phyloP scores from a whole-genome alignment of 2,113 vertebrate genomes.

The Cyphomyrus discorhynchus region DNA sequence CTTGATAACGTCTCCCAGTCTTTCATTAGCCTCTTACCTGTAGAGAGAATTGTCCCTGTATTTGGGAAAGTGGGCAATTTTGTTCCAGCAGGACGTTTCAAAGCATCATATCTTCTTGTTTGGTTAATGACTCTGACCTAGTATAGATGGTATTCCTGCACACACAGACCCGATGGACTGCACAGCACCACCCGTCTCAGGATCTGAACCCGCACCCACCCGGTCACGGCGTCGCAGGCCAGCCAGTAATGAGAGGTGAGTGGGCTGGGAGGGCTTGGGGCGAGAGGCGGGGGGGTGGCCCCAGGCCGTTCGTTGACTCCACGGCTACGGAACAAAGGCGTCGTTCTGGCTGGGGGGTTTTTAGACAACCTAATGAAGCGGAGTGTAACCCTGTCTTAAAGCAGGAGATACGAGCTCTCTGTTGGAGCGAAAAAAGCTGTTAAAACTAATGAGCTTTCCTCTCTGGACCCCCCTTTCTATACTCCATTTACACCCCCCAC shows the following conservation, averaged over 20 bases:
- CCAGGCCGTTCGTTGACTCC: not conserved
- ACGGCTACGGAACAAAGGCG: not conserved
- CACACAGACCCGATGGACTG: not conserved
- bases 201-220: not conserved
- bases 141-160: not conserved
- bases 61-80: not conserved
- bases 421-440: constrained; percentile 3
- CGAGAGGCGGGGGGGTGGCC: not conserved
- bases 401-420: not conserved
- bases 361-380: not conserved
- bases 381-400: not conserved
- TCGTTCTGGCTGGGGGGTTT: not conserved
- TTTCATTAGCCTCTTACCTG: not conserved
- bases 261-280: not conserved
- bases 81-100: not conserved
- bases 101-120: not conserved
- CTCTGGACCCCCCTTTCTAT: not conserved
- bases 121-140: not conserved
- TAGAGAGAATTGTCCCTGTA: not conserved
- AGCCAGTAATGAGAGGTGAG: not conserved
- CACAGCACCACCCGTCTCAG: not conserved
- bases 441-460: constrained; percentile 17
- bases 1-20: not conserved
- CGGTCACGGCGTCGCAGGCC: not conserved
- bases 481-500: not conserved